Base-by-base conservation (phyloP, 2,888 invertebrate species). In the Cybosia mesomella region DNA sequence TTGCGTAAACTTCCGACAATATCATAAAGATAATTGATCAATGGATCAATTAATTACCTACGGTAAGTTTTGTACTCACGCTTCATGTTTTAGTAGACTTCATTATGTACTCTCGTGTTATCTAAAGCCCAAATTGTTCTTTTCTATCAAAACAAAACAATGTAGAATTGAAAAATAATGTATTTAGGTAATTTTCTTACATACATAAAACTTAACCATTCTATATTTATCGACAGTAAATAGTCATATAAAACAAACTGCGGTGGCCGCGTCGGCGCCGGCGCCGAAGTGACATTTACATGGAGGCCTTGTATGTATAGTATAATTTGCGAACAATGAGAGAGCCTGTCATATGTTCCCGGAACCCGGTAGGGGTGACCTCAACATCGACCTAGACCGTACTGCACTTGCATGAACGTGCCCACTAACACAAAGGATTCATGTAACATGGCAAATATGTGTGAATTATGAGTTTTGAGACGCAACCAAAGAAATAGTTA, bases 321-420 rank as follows among this genome's bases (percentile, higher is more conserved):
- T 87, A 87, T 89, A 89, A 92, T 92, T 92, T 91, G 91, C 88
- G 90, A 90, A 91, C 93, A 92, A 91, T 91, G 86, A 87, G 80
- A 81, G 80, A 83, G 75, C 83, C 83, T 91, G 92, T 92, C 91
- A 88, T 88, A 85, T 87, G 87, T 90, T 94, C 92, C 93, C 92
- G 93, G 93, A 93, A 92, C 91, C 88, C 83, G 81, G 86, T 85
- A 85, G 83, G 79, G 81, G 82, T 86, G 92, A 92, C 92, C 92
- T 93, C 89, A 87, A 76, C 77, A 70, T 80, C 83, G 89, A 90
- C 91, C 90, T 90, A 88, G 81, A 59, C 39, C 24, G 68, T 64
- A 71, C 71, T 74, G 68, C 65, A 71, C 71, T 74, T 76, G 77
- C 78, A 72, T 75, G 72, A 79, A 79, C 75, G 71, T 79, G 75